Conservation (phyloP, 2,797 vertebrate species). For the Periophthalmus magnuspinnatus region DNA sequence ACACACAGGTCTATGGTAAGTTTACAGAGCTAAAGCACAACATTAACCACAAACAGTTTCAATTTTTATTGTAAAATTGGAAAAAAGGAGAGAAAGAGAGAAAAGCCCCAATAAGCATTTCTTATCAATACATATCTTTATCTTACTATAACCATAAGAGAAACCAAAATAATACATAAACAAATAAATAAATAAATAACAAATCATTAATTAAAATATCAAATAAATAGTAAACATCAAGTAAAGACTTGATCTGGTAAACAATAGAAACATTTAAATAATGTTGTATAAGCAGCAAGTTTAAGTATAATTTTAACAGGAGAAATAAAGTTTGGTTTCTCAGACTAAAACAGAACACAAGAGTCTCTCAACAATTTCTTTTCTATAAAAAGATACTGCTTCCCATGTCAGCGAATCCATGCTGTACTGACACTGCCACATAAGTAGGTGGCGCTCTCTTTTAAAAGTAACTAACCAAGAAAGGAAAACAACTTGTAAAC, state of each 20-base stretch:
- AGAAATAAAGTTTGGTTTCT: conserved; percentile 81
- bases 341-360: conserved; percentile 80
- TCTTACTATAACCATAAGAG: conserved; percentile 74
- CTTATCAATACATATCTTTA: conserved; percentile 82
- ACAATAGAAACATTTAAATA: conserved; percentile 76
- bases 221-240: conserved; percentile 63
- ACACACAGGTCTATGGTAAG: not conserved
- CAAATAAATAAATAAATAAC: conserved; percentile 61
- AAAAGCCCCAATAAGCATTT: conserved; percentile 84
- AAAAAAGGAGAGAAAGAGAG: conserved; percentile 86
- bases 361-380: conserved; percentile 42
- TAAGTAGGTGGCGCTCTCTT: conserved; percentile 70
- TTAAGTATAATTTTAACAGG: conserved; percentile 78
- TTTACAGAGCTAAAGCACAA: conserved; percentile 8
- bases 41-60: conserved; percentile 66
- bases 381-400: conserved; percentile 76
- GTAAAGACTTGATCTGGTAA: conserved; percentile 71
- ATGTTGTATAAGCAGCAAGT: conserved; percentile 82
- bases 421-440: conserved; percentile 74
- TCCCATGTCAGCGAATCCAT: conserved; percentile 76
- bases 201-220: conserved; percentile 54
- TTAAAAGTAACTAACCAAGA: conserved; percentile 44
- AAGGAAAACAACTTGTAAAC: conserved; percentile 74
- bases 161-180: conserved; percentile 59
- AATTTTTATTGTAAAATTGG: conserved; percentile 89